A percentile compares a stretch with the other conserved stretches of the same genome.
Evolutionary conservation across 1,140 invertebrate genomes (phyloP).

Genomic region (Drosophila orena): DNA sequence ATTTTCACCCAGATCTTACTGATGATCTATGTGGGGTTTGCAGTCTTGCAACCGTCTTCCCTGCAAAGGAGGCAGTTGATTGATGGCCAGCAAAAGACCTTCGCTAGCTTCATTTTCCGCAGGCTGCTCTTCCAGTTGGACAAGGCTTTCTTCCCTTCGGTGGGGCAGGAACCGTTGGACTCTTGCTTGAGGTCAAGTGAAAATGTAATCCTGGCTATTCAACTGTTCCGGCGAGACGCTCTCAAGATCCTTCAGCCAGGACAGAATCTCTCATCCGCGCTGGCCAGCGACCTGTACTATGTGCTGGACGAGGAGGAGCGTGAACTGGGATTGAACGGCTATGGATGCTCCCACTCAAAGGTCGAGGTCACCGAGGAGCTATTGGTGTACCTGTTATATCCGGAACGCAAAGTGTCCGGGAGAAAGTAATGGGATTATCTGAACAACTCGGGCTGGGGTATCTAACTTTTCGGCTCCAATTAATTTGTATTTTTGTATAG

Average conservation of each 20-base stretch:
- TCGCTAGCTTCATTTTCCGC: not conserved
- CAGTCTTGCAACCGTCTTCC: not conserved
- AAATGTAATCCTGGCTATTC: not conserved
- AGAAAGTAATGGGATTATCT: not conserved
- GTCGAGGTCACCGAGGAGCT: slow-evolving; percentile 1
- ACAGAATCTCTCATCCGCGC: not conserved
- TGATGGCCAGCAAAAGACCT: not conserved
- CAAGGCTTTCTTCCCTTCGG: not conserved
- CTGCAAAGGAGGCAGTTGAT: not conserved
- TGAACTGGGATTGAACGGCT: not conserved
- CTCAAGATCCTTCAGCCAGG: slow-evolving; percentile 1
- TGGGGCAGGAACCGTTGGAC: not conserved
- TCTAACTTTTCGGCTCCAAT: not conserved
- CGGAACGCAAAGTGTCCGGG: not conserved
- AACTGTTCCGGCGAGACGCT: slow-evolving; percentile 4
- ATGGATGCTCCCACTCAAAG: not conserved
- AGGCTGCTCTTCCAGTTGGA: slow-evolving; percentile 2
- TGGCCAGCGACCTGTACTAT: not conserved
- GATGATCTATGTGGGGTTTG: not conserved
- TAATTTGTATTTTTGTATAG: not conserved
- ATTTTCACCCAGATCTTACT: not conserved
- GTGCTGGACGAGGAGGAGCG: slow-evolving; percentile 2
- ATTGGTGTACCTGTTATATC: not conserved
- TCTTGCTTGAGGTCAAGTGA: not conserved
- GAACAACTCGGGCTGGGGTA: not conserved